Evolutionary conservation across 2,113 vertebrate species (phyloP).

Genomic region (Pavo muticus): DNA sequence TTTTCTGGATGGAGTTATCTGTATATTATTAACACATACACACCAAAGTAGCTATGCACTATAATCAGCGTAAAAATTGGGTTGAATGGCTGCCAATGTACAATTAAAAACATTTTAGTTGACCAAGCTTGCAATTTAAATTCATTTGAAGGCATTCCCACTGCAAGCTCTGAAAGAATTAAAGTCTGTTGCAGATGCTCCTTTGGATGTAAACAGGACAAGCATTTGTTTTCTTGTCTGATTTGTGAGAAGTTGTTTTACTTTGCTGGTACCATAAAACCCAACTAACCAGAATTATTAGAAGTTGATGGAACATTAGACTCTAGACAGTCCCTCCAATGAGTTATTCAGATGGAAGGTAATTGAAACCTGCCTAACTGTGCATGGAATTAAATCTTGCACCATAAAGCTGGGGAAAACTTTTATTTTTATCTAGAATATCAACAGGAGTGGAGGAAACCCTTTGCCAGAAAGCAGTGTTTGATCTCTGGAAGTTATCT

Average conservation of each 20-base stretch:
- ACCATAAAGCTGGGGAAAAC: neutral
- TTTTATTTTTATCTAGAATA: neutral
- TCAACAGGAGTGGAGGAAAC: neutral
- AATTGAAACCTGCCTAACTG: neutral
- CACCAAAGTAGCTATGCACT: neutral
- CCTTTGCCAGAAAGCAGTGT: neutral
- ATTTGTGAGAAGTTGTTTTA: neutral
- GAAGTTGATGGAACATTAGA: neutral
- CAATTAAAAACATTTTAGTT: constrained; percentile 56
- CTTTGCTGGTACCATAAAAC: neutral
- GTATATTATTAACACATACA: neutral
- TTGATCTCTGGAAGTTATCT: neutral
- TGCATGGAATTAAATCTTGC: neutral
- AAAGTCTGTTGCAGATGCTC: neutral
- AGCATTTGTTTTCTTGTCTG: neutral
- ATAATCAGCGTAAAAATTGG: neutral
- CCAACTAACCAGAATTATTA: neutral
- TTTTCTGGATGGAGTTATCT: neutral
- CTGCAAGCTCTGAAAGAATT: neutral
- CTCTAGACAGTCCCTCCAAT: neutral
- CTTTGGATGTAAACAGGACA: neutral
- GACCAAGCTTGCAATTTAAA: constrained; percentile 34
- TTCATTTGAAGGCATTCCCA: constrained; percentile 25
- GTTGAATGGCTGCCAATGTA: constrained; percentile 12
- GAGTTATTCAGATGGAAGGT: neutral